A percentile compares a stretch with the other conserved stretches of the same genome.
Evolutionary conservation across 30 jellyfish, hydroid and myxozoan genomes (phyloP).

Genomic region (Catostylus mosaicus): DNA sequence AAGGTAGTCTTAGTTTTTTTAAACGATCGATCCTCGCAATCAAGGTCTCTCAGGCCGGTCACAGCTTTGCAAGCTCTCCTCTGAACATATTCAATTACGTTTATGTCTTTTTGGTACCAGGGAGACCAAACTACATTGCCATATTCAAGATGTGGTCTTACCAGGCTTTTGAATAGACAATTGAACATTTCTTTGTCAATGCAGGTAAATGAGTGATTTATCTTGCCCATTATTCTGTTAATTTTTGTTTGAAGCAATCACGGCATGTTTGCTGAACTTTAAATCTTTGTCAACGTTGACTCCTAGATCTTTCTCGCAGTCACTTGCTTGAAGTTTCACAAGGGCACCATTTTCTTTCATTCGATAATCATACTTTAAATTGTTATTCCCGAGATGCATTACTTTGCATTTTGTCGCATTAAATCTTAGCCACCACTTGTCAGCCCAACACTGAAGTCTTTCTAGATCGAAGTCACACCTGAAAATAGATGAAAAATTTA

Average conservation of each 20-base stretch:
- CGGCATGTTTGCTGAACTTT: slow-evolving; percentile 45
- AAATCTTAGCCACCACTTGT: slow-evolving; percentile 16
- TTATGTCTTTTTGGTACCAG: slow-evolving; percentile 23
- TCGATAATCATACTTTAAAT: slow-evolving; percentile 6
- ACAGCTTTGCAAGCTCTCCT: slow-evolving; percentile 36
- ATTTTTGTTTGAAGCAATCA: slow-evolving; percentile 26
- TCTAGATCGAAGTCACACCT: too few species aligned
- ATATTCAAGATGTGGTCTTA: slow-evolving; percentile 23
- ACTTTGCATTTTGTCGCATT: slow-evolving; percentile 42
- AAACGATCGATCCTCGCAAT: slow-evolving; percentile 23
- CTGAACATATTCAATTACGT: slow-evolving; percentile 11
- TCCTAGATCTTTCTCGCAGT: slow-evolving; percentile 60
- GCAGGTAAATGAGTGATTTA: slow-evolving; percentile 28
- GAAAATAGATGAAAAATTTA: too few species aligned
- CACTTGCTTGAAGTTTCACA: slow-evolving; percentile 49
- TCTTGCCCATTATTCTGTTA: slow-evolving; percentile 46
- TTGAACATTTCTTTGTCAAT: slow-evolving; percentile 18
- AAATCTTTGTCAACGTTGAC: slow-evolving; percentile 42
- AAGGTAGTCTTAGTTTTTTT: slow-evolving; percentile 10
- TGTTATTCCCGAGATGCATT: slow-evolving; percentile 35
- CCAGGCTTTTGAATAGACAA: slow-evolving; percentile 14
- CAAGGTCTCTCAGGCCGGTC: slow-evolving; percentile 15
- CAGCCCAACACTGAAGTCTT: slow-evolving; percentile 20
- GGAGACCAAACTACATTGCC: slow-evolving; percentile 33
- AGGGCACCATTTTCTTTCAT: slow-evolving; percentile 37